phyloP scores from a whole-genome alignment of 2,888 invertebrate species.

The Serrognathus titanus region DNA sequence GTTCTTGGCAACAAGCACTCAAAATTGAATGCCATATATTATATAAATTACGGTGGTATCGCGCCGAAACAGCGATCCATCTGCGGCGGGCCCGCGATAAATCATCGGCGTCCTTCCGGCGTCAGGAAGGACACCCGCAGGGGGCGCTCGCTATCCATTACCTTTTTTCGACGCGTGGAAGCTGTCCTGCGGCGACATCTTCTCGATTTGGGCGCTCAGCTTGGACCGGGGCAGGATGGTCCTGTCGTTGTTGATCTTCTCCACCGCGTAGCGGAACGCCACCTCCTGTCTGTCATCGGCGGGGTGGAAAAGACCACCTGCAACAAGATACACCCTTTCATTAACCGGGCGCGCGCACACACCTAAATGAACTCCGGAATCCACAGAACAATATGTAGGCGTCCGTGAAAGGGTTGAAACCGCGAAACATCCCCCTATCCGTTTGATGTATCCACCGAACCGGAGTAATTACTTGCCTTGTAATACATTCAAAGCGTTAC shows the following conservation, averaged over 20 bases:
- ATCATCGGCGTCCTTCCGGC: too few relatives aligned
- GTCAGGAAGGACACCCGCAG: too few relatives aligned
- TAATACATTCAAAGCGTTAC: constrained; percentile 2
- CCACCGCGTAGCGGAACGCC: constrained; percentile 90
- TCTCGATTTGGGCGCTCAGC: constrained; percentile 83
- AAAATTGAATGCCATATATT: too few relatives aligned
- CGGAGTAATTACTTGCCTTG: not conserved
- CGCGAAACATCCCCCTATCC: not conserved
- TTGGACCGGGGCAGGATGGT: constrained; percentile 81
- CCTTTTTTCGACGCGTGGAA: constrained; percentile 93
- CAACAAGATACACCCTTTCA: constrained; percentile 31
- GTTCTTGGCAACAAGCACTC: too few relatives aligned
- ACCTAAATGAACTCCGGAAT: not conserved
- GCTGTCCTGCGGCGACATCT: constrained; percentile 86
- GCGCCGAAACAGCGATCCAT: too few relatives aligned
- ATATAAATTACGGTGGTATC: too few relatives aligned
- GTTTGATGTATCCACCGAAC: too few relatives aligned
- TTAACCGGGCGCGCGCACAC: too few relatives aligned
- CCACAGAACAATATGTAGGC: not conserved
- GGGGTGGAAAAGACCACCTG: constrained; percentile 87
- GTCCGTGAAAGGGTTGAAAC: not conserved
- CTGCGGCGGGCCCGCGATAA: too few relatives aligned
- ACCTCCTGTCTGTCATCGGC: constrained; percentile 84
- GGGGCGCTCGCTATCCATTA: constrained; percentile 42
- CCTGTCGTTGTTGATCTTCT: constrained; percentile 81